Evolutionary conservation across 2,113 vertebrate species (phyloP), one percentile per base, ranked within the genome.

Genomic region (Tychaedon coryphoeus): DNA sequence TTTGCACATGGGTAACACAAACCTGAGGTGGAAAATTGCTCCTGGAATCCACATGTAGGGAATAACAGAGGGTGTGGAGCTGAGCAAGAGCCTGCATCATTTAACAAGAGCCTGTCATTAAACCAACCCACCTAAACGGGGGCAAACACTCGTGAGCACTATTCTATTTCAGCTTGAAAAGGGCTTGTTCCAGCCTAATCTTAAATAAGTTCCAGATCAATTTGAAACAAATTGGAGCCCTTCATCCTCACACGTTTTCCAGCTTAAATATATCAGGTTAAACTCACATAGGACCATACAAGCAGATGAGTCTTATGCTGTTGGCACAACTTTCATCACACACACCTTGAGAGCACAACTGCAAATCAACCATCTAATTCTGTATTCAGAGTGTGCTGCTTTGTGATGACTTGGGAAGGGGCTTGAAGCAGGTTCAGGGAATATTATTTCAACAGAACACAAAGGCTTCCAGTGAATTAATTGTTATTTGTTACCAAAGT

Each of bases 121-220:
- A 79, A 69, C 50, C n/a, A 60, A 61, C 33, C 13, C 36, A 4
- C 33, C 53, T 4, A 24, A 58, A 64, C 0, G 0, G 38, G 45
- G 38, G 31, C 42, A 56, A 84, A 73, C 24, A 3, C 53, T 58
- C 2, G 0, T 16, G 28, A 80, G 29, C 31, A 62, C 1, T 36
- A 2, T 36, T 26, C 20, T 34, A 25, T 17, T 43, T 14, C 15
- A 3, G 8, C 11, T 54, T 36, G 33, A 38, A 72, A 74, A 70
- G 23, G 42, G 18, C 24, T 92, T 24, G 12, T 33, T 65, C 42
- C 93, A 88, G 36, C 50, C 73, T 79, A 14, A 51, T n/a, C 45
- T 69, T 79, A 40, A 82, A 54, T 5, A 61, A 1, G 12, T 34
- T 90, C n/a, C 81, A 8, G 31, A 9, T 53, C 40, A 33, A 42